Conservation (phyloP, 2,113 vertebrate species). For the Peromyscus polionotus region DNA sequence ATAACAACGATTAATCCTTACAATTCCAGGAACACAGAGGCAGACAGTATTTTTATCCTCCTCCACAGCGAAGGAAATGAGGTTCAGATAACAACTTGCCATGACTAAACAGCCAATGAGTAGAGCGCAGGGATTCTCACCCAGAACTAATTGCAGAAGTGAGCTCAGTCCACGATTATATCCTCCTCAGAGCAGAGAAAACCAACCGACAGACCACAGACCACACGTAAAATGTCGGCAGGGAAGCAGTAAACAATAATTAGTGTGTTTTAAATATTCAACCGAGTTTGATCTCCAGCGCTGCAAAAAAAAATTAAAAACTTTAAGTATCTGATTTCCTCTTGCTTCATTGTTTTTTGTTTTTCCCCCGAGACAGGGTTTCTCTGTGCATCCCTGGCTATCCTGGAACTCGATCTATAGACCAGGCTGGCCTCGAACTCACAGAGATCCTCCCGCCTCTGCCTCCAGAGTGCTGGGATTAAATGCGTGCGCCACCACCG, state of each 20-base stretch:
- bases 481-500: no score
- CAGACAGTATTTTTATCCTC: conserved; percentile 2
- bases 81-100: conserved; percentile 50
- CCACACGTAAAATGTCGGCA: background rate
- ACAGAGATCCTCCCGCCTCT: no score
- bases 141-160: background rate
- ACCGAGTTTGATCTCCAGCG: background rate
- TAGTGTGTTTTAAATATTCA: background rate
- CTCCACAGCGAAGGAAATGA: conserved; percentile 48
- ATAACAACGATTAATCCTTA: background rate
- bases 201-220: background rate
- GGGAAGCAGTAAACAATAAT: background rate
- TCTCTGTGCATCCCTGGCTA: no score
- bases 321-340: conserved; percentile 3
- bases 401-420: no score
- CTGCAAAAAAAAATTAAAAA: background rate
- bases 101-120: background rate
- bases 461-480: no score
- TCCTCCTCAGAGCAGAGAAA: background rate
- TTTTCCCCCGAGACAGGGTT: no score
- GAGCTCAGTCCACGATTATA: background rate
- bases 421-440: no score
- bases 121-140: conserved; percentile 24
- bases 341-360: background rate
- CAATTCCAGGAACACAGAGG: background rate